Evolutionary conservation across 2,797 vertebrate species (phyloP).

Genomic region (Neosalanx taihuensis): DNA sequence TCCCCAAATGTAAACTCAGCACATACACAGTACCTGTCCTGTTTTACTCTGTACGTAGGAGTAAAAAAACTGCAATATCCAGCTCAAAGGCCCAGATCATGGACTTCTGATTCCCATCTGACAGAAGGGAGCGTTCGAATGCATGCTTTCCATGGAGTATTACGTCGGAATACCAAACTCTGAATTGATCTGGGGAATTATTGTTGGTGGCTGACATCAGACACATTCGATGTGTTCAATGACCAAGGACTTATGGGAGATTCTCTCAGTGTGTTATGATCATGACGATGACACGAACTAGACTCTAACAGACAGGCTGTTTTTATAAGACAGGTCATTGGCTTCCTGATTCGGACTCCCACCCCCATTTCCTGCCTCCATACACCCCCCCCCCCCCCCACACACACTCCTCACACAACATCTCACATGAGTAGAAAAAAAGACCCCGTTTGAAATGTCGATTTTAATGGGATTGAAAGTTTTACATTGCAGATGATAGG

Average conservation of each 20-base stretch:
- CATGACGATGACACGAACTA: conserved; percentile 25
- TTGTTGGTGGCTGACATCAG: background rate
- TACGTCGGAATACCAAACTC: background rate
- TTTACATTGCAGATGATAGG: conserved; percentile 40
- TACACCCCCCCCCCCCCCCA: background rate
- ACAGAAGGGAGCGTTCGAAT: background rate
- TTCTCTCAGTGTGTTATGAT: background rate
- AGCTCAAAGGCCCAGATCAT: conserved; percentile 38
- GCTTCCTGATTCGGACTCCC: conserved; percentile 27
- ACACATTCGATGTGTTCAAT: background rate
- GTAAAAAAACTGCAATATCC: conserved; percentile 46
- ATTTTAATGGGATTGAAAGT: conserved; percentile 13
- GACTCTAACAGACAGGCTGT: conserved; percentile 10
- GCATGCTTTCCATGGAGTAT: conserved; percentile 13
- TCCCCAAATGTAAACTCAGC: conserved; percentile 48
- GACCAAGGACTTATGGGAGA: background rate
- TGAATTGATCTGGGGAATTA: background rate
- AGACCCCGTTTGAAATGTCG: background rate
- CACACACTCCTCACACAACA: conserved; percentile 25
- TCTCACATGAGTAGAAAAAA: conserved; percentile 35
- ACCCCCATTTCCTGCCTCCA: conserved; percentile 13
- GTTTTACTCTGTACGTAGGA: no score
- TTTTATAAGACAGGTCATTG: conserved; percentile 35
- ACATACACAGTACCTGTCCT: conserved; percentile 42
- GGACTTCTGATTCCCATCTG: background rate